Evolutionary conservation across 2,113 vertebrate genomes (phyloP), one percentile per base, ranked within the genome.

Genomic region (Phainopepla nitens): DNA sequence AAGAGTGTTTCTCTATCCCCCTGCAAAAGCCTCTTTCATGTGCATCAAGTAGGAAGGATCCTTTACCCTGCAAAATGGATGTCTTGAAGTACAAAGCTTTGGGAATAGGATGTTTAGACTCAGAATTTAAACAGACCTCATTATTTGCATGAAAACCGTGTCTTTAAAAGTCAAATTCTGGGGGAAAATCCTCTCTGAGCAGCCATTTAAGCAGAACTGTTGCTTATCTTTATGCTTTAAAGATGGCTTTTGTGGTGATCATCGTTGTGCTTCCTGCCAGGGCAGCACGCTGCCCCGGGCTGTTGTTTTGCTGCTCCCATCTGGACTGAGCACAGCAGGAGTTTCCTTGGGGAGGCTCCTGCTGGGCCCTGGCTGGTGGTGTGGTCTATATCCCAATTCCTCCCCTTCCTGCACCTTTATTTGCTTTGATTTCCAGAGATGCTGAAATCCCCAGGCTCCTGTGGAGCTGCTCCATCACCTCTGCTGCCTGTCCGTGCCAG

Each of bases 251-350:
- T 3, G 12, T 1, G 35, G 57, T 13, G 19, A 5, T 5, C 4
- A 0, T 1, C 1, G n/a, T 0, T 6, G 33, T 9, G 64, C 50
- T 23, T 4, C 31, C 56, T n/a, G 2, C 36, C n/a, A 3, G 65
- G 36, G 11, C 60, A 8, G 0, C 8, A 3, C 51, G 44, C 3
- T 31, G 68, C 54, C 41, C 33, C 21, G 3, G 70, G 56, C 68
- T 42, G 61, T 22, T 20, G 41, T 18, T 28, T 0, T 2, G 23
- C 70, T n/a, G 0, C 20, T 47, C 60, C 76, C 56, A 9, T 16
- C 49, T 14, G 84, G 13, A 7, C 10, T 1, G 2, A 7, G 44
- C 39, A 0, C 3, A 12, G 35, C 62, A 12, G 68, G 29, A 35
- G 5, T n/a, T 25, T 19, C 68, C 64, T 9, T 23, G 53, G 1